Base-by-base conservation (phyloP, 2,888 invertebrate genomes). In the Xylota sylvarum region DNA sequence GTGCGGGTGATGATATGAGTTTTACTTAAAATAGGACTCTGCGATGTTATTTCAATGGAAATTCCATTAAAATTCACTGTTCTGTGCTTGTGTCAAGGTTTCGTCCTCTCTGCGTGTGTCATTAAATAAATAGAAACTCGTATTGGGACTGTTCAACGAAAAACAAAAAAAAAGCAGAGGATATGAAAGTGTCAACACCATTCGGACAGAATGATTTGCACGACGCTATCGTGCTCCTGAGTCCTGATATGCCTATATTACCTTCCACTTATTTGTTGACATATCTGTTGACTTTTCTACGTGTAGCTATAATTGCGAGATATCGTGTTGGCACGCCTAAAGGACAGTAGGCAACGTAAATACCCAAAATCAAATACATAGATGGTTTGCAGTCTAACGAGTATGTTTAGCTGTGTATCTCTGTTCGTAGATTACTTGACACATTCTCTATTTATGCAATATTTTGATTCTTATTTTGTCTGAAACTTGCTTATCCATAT, bases 351-450 rank as follows among this genome's bases (percentile, higher is more conserved):
- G 30, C 52, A 30, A 6, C 1, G n/a, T 5, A 27, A 27, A 52
- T 52, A 52, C n/a, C 30, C 52, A n/a, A 52, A 30, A 52, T 30
- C 52, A 52, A 23, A 52, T 27, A n/a, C n/a, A n/a, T n/a, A 52
- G 27, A 52, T 23, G 30, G 12, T 6, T n/a, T n/a, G 52, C 19
- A 52, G 52, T 12, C n/a, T 52, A n/a, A 12, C 5, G n/a, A n/a
- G 12, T n/a, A 30, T 52, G 23, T 50, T 50, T 23, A 23, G 12
- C 12, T 50, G 19, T 23, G n/a, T 52, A n/a, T 23, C 52, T n/a
- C 5, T 50, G 27, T n/a, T 19, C 0, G n/a, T 48, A 10, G 9
- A 3, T 5, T 19, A 3, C 48, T 19, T 10, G 19, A 23, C 23
- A 3, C 23, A 48, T 48, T 17, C 6, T 17, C 2, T n/a, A 14